phyloP scores from a whole-genome alignment of 2,888 invertebrate genomes.

The Dynastes tityus region DNA sequence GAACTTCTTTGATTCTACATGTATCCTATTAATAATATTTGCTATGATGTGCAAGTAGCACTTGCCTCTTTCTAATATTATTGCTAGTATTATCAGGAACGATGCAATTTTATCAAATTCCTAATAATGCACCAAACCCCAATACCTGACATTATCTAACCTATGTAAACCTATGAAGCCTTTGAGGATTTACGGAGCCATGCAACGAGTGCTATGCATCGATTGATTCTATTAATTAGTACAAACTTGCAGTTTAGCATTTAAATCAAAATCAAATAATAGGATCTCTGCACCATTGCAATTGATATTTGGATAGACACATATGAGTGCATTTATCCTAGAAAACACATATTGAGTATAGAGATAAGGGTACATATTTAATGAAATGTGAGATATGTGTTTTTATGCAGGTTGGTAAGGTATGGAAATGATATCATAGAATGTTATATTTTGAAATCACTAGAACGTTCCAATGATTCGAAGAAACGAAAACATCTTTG shows the following conservation, averaged over 20 bases:
- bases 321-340: no score
- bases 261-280: background rate
- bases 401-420: no score
- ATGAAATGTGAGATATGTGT: no score
- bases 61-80: background rate
- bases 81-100: background rate
- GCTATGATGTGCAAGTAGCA: background rate
- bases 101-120: background rate
- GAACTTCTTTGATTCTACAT: background rate
- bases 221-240: constrained; percentile 19
- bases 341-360: no score
- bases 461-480: no score
- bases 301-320: no score
- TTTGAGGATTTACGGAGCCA: background rate
- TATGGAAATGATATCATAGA: no score
- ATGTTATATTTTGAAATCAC: no score
- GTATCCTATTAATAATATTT: background rate
- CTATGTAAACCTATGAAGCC: background rate
- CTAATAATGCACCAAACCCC: background rate
- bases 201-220: background rate
- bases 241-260: constrained; percentile 5
- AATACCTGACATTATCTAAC: background rate
- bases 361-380: no score
- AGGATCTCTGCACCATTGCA: no score
- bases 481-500: no score